Percentiles rank a stretch among this genome's conserved stretches.
These are phyloP conservation scores for Lasioglossum oenotherae DNA, from an alignment of 2,888 invertebrate species.

Conservation along the genomic window DNA sequence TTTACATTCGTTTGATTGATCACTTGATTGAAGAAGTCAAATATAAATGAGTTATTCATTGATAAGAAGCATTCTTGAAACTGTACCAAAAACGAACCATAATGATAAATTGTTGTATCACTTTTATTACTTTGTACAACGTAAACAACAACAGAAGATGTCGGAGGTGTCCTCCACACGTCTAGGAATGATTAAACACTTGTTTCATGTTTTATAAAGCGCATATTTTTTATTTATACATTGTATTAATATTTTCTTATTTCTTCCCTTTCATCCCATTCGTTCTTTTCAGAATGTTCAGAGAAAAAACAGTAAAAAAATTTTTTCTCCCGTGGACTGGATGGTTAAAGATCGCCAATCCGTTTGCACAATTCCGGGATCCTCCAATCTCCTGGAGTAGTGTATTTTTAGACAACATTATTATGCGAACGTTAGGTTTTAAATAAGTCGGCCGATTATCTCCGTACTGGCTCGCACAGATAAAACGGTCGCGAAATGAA, in stretches of 20 bases:
- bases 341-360: too few species aligned
- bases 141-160: background rate
- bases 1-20: background rate
- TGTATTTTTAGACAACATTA: background rate
- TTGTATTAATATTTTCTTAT: background rate
- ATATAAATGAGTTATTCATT: background rate
- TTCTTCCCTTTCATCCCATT: background rate
- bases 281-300: too few species aligned
- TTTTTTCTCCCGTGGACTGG: too few species aligned
- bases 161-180: background rate
- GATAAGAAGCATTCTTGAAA: background rate
- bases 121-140: background rate
- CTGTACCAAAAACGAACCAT: background rate
- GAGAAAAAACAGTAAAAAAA: too few species aligned
- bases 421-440: background rate
- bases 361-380: too few species aligned
- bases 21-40: background rate
- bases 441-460: slow-evolving; percentile 40
- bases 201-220: background rate
- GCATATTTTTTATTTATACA: background rate
- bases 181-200: background rate
- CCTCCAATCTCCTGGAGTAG: too few species aligned
- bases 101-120: background rate
- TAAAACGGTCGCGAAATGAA: slow-evolving; percentile 41
- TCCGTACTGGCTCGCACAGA: slow-evolving; percentile 16